phyloP scores from a whole-genome alignment of 2,797 vertebrate species.

The Periophthalmus magnuspinnatus region DNA sequence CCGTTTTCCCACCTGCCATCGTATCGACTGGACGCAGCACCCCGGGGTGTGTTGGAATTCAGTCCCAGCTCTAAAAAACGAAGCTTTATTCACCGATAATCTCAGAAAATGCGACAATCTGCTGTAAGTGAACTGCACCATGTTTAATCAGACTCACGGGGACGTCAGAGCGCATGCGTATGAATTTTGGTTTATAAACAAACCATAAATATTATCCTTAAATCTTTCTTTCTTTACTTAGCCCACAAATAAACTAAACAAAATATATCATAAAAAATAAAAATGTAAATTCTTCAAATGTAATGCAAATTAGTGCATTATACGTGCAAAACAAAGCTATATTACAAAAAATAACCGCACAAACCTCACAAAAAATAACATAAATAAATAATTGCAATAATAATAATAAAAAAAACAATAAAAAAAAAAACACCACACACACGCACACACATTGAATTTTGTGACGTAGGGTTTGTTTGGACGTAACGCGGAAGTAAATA shows the following conservation, averaged over 20 bases:
- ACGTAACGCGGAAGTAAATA: constrained; percentile 7
- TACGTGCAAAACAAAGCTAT: too few relatives aligned
- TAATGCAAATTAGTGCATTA: neutral
- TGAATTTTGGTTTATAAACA: neutral
- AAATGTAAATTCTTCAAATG: neutral
- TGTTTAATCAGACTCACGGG: constrained; percentile 31
- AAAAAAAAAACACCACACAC: neutral
- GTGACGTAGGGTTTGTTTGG: neutral
- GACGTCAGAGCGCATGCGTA: neutral
- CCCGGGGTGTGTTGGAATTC: constrained; percentile 20
- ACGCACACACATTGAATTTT: neutral
- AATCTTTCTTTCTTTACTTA: neutral
- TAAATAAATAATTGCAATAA: neutral
- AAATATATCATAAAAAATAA: neutral
- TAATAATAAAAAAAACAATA: neutral
- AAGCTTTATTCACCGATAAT: constrained; percentile 6
- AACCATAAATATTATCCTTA: neutral
- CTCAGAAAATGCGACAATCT: constrained; percentile 53
- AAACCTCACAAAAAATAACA: neutral
- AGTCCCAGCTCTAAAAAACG: constrained; percentile 9
- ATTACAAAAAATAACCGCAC: neutral
- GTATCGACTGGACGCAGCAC: constrained; percentile 36
- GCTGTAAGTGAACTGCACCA: constrained; percentile 55
- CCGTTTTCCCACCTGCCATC: constrained; percentile 64
- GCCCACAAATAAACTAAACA: neutral